Evolutionary conservation across 2,113 vertebrate genomes (phyloP), one percentile per base, ranked within the genome.

Genomic region (Paraplagusia blochii): DNA sequence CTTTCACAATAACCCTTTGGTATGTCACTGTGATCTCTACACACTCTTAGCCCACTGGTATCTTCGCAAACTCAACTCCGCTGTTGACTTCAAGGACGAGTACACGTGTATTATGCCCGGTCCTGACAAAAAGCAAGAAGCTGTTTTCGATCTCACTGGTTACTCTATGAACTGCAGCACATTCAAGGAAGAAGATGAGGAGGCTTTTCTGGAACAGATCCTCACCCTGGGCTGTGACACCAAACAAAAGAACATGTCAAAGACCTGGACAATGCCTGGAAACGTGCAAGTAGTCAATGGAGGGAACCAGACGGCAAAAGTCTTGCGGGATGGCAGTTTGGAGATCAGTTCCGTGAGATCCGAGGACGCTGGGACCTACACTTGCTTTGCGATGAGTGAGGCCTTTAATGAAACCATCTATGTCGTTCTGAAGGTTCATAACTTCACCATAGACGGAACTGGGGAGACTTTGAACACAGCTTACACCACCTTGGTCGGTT

Each of bases 401-500:
- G 65, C 76, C 50, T 88, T 95, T 72, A 99, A 99, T 1, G 97
- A 99, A 87, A 99, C 97, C 0, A 77, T 98, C 16, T 97, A 94
- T 2, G 90, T 98, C 74, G 91, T 94, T 66, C 86, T 99, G 61
- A 93, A 91, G 81, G 97, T 99, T 58, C 82, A 96, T 82, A 97
- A 97, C 86, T 94, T 92, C 83, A 96, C 95, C 76, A 76, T 90
- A 79, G 88, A 91, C 0, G 92, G 90, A 3, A 64, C 79, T 9
- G 89, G 92, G 0, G 95, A 98, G 45, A 90, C 91, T 38, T 88
- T 99, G 50, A 99, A 97, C 88, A 99, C 97, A 0, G 97, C 93
- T 0, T 99, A 98, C 72, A 99, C 97, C 72, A 98, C 97, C 0
- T 81, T 99, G n/a, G 95, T 98, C 76, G 96, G 95, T 53, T 99